phyloP scores from a whole-genome alignment of 2,888 invertebrate species.

The Drosophila macrospina region DNA sequence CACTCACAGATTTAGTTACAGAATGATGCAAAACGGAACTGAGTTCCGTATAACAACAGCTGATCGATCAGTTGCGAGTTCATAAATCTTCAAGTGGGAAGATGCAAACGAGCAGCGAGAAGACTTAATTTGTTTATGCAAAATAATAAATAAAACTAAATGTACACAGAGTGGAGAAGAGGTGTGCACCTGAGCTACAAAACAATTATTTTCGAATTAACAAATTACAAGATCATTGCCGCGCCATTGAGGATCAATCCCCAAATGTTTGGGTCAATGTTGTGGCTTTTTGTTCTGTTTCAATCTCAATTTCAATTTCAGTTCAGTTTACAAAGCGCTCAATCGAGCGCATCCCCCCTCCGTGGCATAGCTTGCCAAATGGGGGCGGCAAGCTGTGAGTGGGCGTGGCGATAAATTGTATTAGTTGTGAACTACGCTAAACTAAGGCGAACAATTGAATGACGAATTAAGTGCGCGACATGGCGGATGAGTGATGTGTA shows the following conservation, averaged over 20 bases:
- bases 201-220: constrained; percentile 77
- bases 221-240: constrained; percentile 80
- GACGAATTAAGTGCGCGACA: constrained; percentile 11
- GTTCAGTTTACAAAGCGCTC: constrained; percentile 44
- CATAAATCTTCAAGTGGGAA: constrained; percentile 35
- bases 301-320: constrained; percentile 11
- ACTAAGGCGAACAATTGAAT: constrained; percentile 12
- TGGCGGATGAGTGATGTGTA: constrained; percentile 62
- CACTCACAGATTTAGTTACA: background rate
- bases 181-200: constrained; percentile 28
- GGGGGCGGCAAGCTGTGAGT: constrained; percentile 19
- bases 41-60: constrained; percentile 2
- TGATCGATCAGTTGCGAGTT: constrained; percentile 21
- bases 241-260: constrained; percentile 50
- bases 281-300: constrained; percentile 4
- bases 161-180: constrained; percentile 14
- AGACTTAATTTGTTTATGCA: constrained; percentile 59
- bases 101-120: constrained; percentile 5
- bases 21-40: background rate
- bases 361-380: background rate
- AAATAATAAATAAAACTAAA: constrained; percentile 65
- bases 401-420: constrained; percentile 41
- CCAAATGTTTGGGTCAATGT: constrained; percentile 35
- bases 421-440: constrained; percentile 44
- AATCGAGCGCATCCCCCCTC: constrained; percentile 69